phyloP scores from a whole-genome alignment of 2,888 invertebrate species.

The Meiosimyza decipiens region DNA sequence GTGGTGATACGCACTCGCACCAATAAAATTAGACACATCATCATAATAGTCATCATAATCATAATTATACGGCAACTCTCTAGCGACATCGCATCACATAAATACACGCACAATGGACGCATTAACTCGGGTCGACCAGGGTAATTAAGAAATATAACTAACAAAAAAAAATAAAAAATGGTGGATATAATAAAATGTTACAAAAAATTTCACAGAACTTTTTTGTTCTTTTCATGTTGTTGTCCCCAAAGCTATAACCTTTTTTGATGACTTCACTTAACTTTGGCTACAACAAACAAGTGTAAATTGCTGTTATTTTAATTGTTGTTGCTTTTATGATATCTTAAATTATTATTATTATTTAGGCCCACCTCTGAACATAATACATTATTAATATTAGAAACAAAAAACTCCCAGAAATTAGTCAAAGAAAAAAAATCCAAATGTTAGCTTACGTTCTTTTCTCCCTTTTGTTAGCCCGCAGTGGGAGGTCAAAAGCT shows the following conservation, averaged over 20 bases:
- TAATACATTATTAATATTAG: neutral
- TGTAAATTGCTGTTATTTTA: conserved; percentile 11
- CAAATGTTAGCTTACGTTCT: too few relatives aligned
- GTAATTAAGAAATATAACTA: conserved; percentile 31
- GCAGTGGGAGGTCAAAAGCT: conserved; percentile 24
- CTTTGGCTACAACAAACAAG: conserved; percentile 4
- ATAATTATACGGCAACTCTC: conserved; percentile 24
- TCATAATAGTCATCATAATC: conserved; percentile 12
- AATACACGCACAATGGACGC: conserved; percentile 21
- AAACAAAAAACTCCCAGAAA: conserved; percentile 21
- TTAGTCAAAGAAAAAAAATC: neutral
- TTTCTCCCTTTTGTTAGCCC: too few relatives aligned
- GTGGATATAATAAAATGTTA: conserved; percentile 4
- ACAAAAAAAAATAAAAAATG: conserved; percentile 18
- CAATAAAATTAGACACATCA: conserved; percentile 28
- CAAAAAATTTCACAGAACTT: conserved; percentile 33
- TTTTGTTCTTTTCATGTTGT: conserved; percentile 3
- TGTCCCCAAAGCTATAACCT: conserved; percentile 3
- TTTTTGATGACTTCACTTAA: conserved; percentile 25
- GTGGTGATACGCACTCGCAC: conserved; percentile 21
- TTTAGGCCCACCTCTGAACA: conserved; percentile 6
- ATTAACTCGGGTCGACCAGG: conserved; percentile 26
- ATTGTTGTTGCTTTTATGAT: conserved; percentile 11
- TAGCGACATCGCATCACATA: neutral
- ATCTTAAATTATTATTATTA: conserved; percentile 15